Base-by-base conservation (phyloP, 92 coral and sea anemone species). In the Umimayanthus kanabou region DNA sequence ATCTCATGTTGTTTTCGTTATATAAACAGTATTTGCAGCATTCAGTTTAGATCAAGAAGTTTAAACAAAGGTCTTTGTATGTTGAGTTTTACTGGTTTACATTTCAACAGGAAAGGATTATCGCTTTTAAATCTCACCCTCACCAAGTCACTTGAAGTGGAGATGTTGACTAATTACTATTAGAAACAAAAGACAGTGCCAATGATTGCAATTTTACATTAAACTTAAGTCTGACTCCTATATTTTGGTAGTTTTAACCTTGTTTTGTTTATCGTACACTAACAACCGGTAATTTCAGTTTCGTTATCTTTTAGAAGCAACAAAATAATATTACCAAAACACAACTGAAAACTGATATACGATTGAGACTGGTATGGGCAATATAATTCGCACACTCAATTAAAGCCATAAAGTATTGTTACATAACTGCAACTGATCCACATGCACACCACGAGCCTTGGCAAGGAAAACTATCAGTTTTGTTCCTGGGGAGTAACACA, bases 51-150 rank as follows among this genome's bases (percentile, higher is more conserved):
- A 61, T 20, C 69, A 9, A 5, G 69, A 61, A 0, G 22, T 6
- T 53, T 53, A 9, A 14, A 61, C 69, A 61, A 20, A 61, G 69
- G 25, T 7, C 26, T 6, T 61, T 61, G 69, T 61, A 6, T 61
- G 69, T 61, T 16, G 39, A 72, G 40, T 10, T 14, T 72, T 72
- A 5, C 76, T 72, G 40, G 39, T 22, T 28, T 8, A 72, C 15
- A 13, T 69, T 69, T 69, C 73, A 69, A 69, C 76, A 72, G 76
- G 76, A 72, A 72, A 72, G 76, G 76, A 72, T 72, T 72, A 29
- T 29, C 37, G 39, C 39, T 33, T 70, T 70, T 11, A 70, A 26
- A n/a, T 15, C 26, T 70, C 18, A 26, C 13, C 74, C 76, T 26
- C n/a, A 10, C 76, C 39, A 5, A 72, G 76, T 72, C 42, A 72